Percentiles rank a stretch among this genome's conserved stretches.
These are phyloP conservation scores for Limnephilus marmoratus DNA, from an alignment of 2,888 invertebrate species.

Conservation along the genomic window DNA sequence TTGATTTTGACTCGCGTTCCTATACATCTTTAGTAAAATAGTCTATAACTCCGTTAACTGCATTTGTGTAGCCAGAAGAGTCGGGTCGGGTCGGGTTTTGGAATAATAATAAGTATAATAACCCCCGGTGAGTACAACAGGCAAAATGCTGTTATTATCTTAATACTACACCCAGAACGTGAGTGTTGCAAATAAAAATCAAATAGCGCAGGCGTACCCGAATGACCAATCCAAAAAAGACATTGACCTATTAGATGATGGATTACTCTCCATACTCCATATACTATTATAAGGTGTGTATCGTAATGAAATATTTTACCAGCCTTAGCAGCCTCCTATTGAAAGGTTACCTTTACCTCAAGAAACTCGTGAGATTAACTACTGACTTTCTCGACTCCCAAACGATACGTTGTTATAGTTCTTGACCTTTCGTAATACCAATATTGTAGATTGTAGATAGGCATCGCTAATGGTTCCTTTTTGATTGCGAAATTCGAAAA, in stretches of 20 bases:
- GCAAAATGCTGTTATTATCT: no score
- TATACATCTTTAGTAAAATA: no score
- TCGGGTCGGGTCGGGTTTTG: no score
- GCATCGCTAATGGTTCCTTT: not conserved
- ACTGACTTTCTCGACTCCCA: not conserved
- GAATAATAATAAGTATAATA: no score
- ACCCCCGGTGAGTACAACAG: no score
- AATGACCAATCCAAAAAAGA: not conserved
- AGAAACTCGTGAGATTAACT: slow-evolving; percentile 29
- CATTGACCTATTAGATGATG: not conserved
- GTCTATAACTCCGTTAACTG: no score
- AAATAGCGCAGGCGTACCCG: not conserved
- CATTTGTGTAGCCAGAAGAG: no score
- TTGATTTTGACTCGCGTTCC: no score
- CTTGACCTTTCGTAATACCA: slow-evolving; percentile 21
- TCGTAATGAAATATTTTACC: not conserved
- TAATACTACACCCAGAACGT: no score
- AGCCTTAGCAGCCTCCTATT: not conserved
- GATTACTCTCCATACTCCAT: not conserved
- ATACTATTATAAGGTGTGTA: not conserved
- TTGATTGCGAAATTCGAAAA: slow-evolving; percentile 13
- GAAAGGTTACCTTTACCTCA: not conserved
- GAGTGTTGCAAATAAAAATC: not conserved
- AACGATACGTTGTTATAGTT: slow-evolving; percentile 13
- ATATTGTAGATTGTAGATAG: not conserved